These are phyloP conservation scores for Bombus ignitus DNA, from an alignment of 1,140 invertebrate species.

Conservation along the genomic window DNA sequence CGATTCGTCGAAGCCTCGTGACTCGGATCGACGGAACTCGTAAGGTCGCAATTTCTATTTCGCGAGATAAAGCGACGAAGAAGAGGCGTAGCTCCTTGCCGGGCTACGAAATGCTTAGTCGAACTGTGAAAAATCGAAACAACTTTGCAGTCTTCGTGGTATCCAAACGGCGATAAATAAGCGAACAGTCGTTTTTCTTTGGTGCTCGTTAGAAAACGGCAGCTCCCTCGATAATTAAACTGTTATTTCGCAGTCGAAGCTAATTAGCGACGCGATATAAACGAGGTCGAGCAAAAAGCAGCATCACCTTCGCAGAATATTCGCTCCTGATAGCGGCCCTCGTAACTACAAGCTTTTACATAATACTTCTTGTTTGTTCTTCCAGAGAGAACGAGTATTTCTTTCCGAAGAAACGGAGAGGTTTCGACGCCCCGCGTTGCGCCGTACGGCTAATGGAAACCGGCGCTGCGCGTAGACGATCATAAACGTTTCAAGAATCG, in stretches of 20 bases:
- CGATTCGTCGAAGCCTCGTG: neutral
- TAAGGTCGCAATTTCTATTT: too few species aligned
- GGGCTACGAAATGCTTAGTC: too few species aligned
- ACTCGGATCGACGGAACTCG: too few species aligned
- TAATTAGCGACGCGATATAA: conserved; percentile 41
- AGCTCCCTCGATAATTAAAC: conserved; percentile 42
- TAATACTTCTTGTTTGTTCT: conserved; percentile 10
- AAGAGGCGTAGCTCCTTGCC: too few species aligned
- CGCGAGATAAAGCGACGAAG: too few species aligned
- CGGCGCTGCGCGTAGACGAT: neutral
- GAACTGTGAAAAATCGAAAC: neutral
- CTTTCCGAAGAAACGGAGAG: neutral
- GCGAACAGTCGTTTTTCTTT: conserved; percentile 7
- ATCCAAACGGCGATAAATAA: conserved; percentile 19
- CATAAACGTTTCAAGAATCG: neutral
- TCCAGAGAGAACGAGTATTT: neutral
- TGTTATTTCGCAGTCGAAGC: conserved; percentile 1
- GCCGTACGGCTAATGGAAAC: neutral
- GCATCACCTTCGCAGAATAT: neutral
- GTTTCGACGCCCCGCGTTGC: neutral
- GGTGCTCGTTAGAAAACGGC: conserved; percentile 9
- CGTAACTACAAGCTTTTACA: neutral
- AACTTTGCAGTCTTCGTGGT: neutral
- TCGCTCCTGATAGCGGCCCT: too few species aligned
- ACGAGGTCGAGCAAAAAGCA: conserved; percentile 17